Percentiles rank a stretch among this genome's conserved stretches.
phyloP scores from a whole-genome alignment of 2,888 invertebrate genomes.

The Pyrrhia umbra region DNA sequence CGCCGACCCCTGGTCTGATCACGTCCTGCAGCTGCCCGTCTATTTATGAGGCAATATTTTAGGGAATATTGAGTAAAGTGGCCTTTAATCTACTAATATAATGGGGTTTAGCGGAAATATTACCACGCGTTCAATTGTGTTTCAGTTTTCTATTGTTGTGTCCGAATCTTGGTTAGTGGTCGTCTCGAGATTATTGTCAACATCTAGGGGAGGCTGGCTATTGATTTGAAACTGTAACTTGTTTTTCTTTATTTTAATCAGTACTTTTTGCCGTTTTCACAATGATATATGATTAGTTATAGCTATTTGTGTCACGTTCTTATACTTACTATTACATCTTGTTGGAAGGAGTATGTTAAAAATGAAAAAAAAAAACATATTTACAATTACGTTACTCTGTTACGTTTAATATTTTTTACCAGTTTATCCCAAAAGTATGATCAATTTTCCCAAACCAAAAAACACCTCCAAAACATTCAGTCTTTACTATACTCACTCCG shows the following conservation, averaged over 20 bases:
- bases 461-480: conserved; percentile 36
- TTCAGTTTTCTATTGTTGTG: conserved; percentile 81
- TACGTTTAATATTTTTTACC: too few species aligned
- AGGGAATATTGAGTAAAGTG: conserved; percentile 90
- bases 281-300: too few species aligned
- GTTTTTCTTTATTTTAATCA: conserved; percentile 15
- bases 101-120: conserved; percentile 80
- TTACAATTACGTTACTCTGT: too few species aligned
- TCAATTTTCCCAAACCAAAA: conserved; percentile 30
- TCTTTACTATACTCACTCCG: conserved; percentile 48
- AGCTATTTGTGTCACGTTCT: too few species aligned
- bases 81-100: conserved; percentile 89
- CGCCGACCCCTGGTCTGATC: conserved; percentile 79
- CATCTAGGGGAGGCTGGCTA: conserved; percentile 43
- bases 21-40: conserved; percentile 85
- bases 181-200: conserved; percentile 71
- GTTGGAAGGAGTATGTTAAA: too few species aligned
- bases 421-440: conserved; percentile 26
- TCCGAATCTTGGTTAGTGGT: conserved; percentile 70
- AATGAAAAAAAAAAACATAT: too few species aligned
- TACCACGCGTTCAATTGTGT: conserved; percentile 80
- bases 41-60: conserved; percentile 89
- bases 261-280: too few species aligned
- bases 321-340: too few species aligned
- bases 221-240: conserved; percentile 36